A percentile compares a stretch with the other conserved stretches of the same genome.
These are phyloP conservation scores for Rhynchomys soricoides DNA, from an alignment of 2,113 vertebrate species.

Conservation along the genomic window DNA sequence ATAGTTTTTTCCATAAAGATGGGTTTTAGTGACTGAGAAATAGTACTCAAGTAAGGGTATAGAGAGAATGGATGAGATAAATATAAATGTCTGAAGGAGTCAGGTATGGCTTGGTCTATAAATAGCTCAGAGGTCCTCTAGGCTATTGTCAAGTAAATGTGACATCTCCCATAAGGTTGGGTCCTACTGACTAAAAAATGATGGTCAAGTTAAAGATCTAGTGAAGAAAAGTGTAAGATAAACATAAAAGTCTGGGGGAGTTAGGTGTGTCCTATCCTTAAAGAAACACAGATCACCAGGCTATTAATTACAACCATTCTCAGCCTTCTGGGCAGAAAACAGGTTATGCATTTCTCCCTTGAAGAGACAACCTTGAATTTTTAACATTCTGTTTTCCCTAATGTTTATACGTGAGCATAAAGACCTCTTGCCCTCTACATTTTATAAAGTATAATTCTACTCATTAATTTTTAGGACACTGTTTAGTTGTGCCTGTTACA, in stretches of 20 bases:
- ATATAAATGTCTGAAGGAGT: neutral
- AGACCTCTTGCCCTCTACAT: neutral
- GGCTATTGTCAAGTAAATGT: neutral
- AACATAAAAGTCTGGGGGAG: neutral
- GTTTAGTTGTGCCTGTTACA: neutral
- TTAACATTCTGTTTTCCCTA: neutral
- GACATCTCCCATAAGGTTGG: neutral
- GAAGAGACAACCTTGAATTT: neutral
- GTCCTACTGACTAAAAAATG: neutral
- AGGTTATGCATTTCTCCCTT: neutral
- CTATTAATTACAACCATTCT: neutral
- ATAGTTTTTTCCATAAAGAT: neutral
- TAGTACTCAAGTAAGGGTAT: neutral
- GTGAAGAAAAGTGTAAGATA: neutral
- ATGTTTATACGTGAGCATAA: neutral
- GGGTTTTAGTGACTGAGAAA: neutral
- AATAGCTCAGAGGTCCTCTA: neutral
- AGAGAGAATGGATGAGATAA: neutral
- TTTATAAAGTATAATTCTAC: neutral
- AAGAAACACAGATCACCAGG: neutral
- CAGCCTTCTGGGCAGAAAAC: neutral
- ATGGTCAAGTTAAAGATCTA: neutral
- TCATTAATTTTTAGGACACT: conserved; percentile 3
- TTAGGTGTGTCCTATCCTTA: neutral
- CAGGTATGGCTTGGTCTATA: neutral